Conservation (phyloP, 2,888 invertebrate genomes). For the Patella caerulea region DNA sequence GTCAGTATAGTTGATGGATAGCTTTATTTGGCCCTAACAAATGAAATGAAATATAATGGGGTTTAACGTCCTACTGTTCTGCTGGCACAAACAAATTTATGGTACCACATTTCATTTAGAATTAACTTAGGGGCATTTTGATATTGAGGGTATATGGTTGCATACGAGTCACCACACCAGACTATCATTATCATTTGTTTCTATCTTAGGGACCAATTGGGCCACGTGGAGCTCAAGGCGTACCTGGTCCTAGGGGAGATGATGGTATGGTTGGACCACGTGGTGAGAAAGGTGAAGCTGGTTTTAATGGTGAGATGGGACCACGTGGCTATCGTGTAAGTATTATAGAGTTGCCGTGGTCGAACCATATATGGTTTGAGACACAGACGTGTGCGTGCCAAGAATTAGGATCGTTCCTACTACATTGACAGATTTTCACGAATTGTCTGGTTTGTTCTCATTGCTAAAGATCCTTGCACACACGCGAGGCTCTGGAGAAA, state of each 20-base stretch:
- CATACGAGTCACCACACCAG: no score
- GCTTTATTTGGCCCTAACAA: not conserved
- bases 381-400: no score
- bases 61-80: no score
- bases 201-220: constrained; percentile 27
- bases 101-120: no score
- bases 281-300: constrained; percentile 38
- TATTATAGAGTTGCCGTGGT: not conserved
- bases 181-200: not conserved
- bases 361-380: no score
- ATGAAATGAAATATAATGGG: constrained; percentile 10
- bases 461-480: no score
- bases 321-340: constrained; percentile 37
- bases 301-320: constrained; percentile 39
- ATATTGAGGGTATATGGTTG: not conserved
- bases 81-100: not conserved
- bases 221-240: constrained; percentile 72
- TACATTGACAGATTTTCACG: no score
- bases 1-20: no score
- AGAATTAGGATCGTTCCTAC: no score
- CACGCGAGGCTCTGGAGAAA: no score
- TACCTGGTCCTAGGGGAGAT: constrained; percentile 44
- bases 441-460: no score
- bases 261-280: constrained; percentile 42
- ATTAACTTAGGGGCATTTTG: no score